These are phyloP conservation scores for Ypsolopha sequella DNA, from an alignment of 2,888 invertebrate species.

Conservation along the genomic window DNA sequence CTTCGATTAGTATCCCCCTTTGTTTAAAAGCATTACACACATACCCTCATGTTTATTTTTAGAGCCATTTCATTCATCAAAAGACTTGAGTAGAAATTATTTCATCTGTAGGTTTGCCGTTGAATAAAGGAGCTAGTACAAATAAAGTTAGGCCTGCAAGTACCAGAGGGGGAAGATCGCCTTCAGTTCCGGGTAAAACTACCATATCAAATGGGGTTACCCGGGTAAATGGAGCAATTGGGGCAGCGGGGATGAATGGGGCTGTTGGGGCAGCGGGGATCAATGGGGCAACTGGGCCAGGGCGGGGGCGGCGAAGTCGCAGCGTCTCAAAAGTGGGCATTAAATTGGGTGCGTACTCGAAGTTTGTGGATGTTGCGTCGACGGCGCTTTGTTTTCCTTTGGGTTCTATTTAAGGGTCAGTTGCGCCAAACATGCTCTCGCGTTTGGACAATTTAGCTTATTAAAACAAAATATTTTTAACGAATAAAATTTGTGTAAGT, in stretches of 20 bases:
- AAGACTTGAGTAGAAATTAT: slow-evolving; percentile 11
- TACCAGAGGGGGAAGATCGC: slow-evolving; percentile 57
- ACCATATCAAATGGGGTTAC: slow-evolving; percentile 21
- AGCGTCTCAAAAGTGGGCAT: slow-evolving; percentile 67
- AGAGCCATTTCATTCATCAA: neutral
- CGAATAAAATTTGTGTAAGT: no score
- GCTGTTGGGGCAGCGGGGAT: neutral
- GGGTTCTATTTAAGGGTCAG: slow-evolving; percentile 9
- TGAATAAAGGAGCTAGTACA: slow-evolving; percentile 72
- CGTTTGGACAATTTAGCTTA: no score
- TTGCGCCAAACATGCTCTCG: no score
- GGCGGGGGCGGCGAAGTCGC: slow-evolving; percentile 54
- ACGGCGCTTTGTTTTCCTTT: slow-evolving; percentile 35
- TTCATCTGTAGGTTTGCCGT: slow-evolving; percentile 74
- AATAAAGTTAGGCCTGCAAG: slow-evolving; percentile 70
- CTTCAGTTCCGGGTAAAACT: slow-evolving; percentile 54
- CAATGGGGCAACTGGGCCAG: slow-evolving; percentile 14
- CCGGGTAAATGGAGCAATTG: slow-evolving; percentile 17
- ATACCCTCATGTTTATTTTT: no score
- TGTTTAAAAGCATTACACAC: no score
- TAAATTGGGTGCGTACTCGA: slow-evolving; percentile 65
- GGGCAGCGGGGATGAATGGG: slow-evolving; percentile 9
- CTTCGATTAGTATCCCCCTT: no score
- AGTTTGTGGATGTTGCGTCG: slow-evolving; percentile 55
- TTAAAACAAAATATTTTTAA: no score